Evolutionary conservation across 2,113 vertebrate genomes (phyloP).

Genomic region (Nyctereutes procyonoides): DNA sequence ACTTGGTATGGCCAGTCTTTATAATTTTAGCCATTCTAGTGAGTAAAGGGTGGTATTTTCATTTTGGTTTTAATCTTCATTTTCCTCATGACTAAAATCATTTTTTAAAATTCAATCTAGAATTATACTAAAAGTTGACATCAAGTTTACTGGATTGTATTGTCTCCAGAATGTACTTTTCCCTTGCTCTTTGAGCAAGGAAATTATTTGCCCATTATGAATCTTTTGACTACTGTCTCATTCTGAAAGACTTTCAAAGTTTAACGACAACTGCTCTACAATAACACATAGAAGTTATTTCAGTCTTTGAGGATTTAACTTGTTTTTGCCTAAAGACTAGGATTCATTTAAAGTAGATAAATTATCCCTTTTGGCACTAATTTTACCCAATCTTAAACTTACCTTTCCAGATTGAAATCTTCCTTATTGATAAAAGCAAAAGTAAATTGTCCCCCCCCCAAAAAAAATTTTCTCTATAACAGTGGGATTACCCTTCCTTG

Average conservation of each 20-base stretch:
- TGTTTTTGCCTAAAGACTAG: neutral
- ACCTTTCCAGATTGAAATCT: neutral
- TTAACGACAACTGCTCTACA: neutral
- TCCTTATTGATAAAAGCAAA: neutral
- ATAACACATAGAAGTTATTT: neutral
- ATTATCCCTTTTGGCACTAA: neutral
- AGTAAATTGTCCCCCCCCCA: neutral
- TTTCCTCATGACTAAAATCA: neutral
- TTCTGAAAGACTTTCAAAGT: neutral
- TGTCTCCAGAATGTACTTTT: neutral
- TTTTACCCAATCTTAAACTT: constrained; percentile 14
- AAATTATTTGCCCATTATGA: neutral
- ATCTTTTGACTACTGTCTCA: neutral
- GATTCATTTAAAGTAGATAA: neutral
- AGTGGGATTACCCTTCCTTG: neutral
- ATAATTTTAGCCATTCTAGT: neutral
- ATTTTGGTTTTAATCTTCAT: neutral
- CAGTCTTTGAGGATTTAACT: neutral
- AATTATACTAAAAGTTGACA: neutral
- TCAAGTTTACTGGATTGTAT: neutral
- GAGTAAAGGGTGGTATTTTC: neutral
- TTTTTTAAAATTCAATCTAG: constrained; percentile 34
- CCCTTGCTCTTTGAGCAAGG: neutral
- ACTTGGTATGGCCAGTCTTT: neutral
- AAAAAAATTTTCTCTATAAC: neutral